Conservation (phyloP, 2,888 invertebrate species). For the Latrodectus elegans region DNA sequence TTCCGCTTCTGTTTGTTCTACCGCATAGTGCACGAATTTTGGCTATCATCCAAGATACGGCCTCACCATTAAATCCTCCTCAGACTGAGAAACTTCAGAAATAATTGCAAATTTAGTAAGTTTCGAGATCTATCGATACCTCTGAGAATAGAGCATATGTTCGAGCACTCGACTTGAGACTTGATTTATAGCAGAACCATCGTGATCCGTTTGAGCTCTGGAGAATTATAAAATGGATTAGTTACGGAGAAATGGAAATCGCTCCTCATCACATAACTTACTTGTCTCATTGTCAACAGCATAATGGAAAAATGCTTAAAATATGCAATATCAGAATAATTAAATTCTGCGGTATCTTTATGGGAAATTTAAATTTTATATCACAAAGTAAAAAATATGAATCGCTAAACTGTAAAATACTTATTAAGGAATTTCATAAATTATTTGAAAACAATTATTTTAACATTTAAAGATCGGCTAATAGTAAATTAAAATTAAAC, state of each 20-base stretch:
- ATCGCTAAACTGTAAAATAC: too few relatives aligned
- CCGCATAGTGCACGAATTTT: not conserved
- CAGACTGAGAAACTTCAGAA: not conserved
- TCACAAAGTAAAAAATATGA: too few relatives aligned
- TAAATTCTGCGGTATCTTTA: too few relatives aligned
- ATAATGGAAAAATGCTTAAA: too few relatives aligned
- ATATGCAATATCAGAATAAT: too few relatives aligned
- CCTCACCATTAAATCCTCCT: not conserved
- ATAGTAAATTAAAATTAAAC: too few relatives aligned
- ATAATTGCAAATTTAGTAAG: not conserved
- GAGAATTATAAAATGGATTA: not conserved
- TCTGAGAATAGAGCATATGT: constrained; percentile 12
- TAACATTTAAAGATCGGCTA: too few relatives aligned
- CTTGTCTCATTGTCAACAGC: too few relatives aligned
- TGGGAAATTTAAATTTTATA: too few relatives aligned
- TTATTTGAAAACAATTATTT: too few relatives aligned
- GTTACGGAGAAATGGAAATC: not conserved
- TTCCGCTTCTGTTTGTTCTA: too few relatives aligned
- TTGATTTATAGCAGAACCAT: constrained; percentile 6
- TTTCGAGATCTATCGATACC: constrained; percentile 7
- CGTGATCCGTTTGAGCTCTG: not conserved
- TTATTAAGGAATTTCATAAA: too few relatives aligned
- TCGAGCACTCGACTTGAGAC: not conserved
- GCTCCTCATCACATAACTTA: not conserved
- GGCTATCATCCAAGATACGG: not conserved